Evolutionary conservation across 2,113 vertebrate species (phyloP), one percentile per base, ranked within the genome.

Genomic region (Gopherus evgoodei): DNA sequence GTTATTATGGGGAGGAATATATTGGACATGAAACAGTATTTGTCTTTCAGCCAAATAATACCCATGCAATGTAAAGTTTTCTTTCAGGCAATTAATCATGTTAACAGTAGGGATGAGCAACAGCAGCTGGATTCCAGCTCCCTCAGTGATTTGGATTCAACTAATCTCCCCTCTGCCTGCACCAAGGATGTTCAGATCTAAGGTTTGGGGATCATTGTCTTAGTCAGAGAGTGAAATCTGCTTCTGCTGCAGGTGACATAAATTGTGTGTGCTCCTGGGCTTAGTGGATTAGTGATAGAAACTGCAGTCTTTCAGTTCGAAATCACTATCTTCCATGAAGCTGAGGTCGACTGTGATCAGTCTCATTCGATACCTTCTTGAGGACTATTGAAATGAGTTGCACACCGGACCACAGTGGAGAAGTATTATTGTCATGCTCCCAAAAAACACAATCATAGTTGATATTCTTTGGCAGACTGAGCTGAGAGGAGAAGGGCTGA

Each of bases 401-500:
- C 27, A 83, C 47, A 16, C 47, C 57, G 81, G 78, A 90, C 42
- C 10, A 87, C 21, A 38, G 50, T 1, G 76, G 3, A 50, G 29
- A 87, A n/a, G 3, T n/a, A 76, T 69, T 42, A 76, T 4, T 88
- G 19, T 25, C 35, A 2, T 1, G 13, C 29, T 2, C 13, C 1
- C n/a, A 17, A 90, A 85, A 79, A 5, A 12, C 35, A 50, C 1
- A 90, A 72, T 72, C 69, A 17, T 22, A 72, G 53, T 62, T 65
- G 0, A 75, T 81, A 4, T 21, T 38, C 31, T 75, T 21, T 84
- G 17, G 5, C 29, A 78, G 10, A 80, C 75, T 88, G 52, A 78
- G 6, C 27, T 83, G 29, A 3, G 3, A 44, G 3, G 2, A 0
- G 81, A 94, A 83, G 8, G 11, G 29, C 35, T 81, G 13, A n/a